Evolutionary conservation across 2,113 vertebrate genomes (phyloP).

Genomic region (Crocuta crocuta): DNA sequence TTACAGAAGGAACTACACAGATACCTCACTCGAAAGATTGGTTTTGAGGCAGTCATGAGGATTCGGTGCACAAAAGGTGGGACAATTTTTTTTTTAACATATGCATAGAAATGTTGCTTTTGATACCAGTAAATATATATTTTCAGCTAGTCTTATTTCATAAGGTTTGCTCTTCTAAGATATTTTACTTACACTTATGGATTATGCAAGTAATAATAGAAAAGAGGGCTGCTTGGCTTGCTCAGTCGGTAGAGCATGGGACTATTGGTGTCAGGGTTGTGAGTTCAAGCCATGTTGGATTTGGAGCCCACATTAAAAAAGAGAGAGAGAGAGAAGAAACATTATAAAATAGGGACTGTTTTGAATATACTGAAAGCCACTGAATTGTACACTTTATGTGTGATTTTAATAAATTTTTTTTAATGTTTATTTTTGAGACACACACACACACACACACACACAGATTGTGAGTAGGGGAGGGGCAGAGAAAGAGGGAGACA

Average conservation of each 20-base stretch:
- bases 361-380: neutral
- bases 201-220: neutral
- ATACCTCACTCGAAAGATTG: slow-evolving; percentile 96
- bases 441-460: too few species aligned
- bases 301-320: neutral
- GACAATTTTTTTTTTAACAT: neutral
- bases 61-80: slow-evolving; percentile 98
- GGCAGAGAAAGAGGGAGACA: too few species aligned
- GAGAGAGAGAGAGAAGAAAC: neutral
- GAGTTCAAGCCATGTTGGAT: neutral
- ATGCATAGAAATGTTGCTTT: neutral
- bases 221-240: neutral
- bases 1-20: slow-evolving; percentile 95
- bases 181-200: slow-evolving; percentile 13
- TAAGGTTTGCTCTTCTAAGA: neutral
- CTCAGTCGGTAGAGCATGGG: neutral
- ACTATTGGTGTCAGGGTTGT: neutral
- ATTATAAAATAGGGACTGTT: neutral
- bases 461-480: too few species aligned
- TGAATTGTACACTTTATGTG: neutral
- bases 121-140: neutral
- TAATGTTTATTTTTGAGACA: too few species aligned
- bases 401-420: neutral
- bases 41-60: slow-evolving; percentile 98
- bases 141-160: neutral